phyloP scores from a whole-genome alignment of 2,113 vertebrate genomes.

The Piliocolobus tephrosceles region DNA sequence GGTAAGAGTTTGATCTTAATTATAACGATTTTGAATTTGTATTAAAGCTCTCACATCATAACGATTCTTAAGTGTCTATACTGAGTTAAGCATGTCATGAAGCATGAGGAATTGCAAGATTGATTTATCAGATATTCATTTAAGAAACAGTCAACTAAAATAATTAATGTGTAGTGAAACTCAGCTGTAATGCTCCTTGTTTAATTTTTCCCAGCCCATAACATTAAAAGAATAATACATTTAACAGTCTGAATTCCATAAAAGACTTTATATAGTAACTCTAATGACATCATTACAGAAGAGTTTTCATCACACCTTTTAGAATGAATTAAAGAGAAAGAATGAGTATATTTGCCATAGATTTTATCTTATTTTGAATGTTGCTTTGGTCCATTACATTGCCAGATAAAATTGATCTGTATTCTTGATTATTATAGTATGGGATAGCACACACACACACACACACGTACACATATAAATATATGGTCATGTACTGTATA shows the following conservation, averaged over 20 bases:
- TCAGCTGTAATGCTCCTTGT: constrained; percentile 52
- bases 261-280: constrained; percentile 23
- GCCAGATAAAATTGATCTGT: not conserved
- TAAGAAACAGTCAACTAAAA: constrained; percentile 72
- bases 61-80: constrained; percentile 65
- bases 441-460: not conserved
- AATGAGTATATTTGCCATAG: not conserved
- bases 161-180: constrained; percentile 73
- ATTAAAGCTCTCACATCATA: constrained; percentile 42
- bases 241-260: constrained; percentile 10
- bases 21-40: constrained; percentile 49
- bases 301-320: not conserved
- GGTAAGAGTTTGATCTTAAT: constrained; percentile 55
- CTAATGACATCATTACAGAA: constrained; percentile 25
- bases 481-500: not conserved
- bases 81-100: constrained; percentile 54
- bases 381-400: not conserved
- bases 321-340: not conserved
- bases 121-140: constrained; percentile 73
- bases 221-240: constrained; percentile 58
- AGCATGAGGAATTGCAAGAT: constrained; percentile 45
- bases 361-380: constrained; percentile 13
- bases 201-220: constrained; percentile 64
- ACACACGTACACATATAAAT: not conserved
- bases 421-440: not conserved